Conservation (phyloP, 1,140 invertebrate genomes). For the Melanaphis sacchari region DNA sequence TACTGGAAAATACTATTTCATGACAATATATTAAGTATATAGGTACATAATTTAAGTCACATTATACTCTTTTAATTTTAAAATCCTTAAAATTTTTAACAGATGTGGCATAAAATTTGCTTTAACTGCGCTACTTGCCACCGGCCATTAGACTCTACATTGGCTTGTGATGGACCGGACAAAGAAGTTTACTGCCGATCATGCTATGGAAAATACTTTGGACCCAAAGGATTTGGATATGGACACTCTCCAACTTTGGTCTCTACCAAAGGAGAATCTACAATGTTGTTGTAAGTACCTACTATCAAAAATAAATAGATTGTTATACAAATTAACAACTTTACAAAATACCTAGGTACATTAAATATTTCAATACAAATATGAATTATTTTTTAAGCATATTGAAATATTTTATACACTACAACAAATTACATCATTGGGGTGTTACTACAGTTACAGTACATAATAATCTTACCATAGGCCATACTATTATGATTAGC, state of each 20-base stretch:
- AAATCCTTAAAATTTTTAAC: background rate
- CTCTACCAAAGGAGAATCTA: conserved; percentile 76
- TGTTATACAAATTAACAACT: background rate
- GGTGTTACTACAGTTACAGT: too few species aligned
- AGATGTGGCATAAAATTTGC: conserved; percentile 95
- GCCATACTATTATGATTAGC: too few species aligned
- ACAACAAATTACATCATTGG: too few species aligned
- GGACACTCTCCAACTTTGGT: conserved; percentile 85
- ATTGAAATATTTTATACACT: too few species aligned
- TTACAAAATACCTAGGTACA: background rate
- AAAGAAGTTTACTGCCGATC: conserved; percentile 87
- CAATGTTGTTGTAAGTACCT: conserved; percentile 73
- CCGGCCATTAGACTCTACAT: conserved; percentile 90
- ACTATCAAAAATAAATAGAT: background rate
- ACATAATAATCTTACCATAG: too few species aligned
- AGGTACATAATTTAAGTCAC: background rate
- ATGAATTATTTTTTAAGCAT: too few species aligned
- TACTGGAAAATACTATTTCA: background rate
- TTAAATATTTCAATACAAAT: background rate
- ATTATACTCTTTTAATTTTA: background rate
- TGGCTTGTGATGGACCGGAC: conserved; percentile 88
- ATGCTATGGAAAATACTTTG: conserved; percentile 89
- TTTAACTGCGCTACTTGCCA: conserved; percentile 93
- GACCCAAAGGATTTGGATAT: conserved; percentile 89
- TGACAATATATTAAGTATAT: background rate